Evolutionary conservation across 1,140 invertebrate species (phyloP).

Genomic region (Colletes latitarsis): DNA sequence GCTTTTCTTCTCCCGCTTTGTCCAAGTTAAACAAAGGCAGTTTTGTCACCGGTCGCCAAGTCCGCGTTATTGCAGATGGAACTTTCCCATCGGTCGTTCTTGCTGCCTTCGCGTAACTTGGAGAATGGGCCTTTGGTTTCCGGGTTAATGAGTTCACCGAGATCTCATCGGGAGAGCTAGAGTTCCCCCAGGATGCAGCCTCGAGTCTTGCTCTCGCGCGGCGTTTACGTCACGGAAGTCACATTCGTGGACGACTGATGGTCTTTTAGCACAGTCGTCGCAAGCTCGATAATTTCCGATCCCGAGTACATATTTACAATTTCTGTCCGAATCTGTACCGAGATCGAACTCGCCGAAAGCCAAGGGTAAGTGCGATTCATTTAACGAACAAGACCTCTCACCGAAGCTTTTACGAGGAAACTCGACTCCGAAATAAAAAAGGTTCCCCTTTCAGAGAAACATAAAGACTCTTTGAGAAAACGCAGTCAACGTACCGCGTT

Average conservation of each 20-base stretch:
- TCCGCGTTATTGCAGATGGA: constrained; percentile 52
- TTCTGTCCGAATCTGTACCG: no score
- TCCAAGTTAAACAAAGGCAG: constrained; percentile 60
- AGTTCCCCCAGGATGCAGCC: constrained; percentile 1
- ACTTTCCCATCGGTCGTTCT: constrained; percentile 53
- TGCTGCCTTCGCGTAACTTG: constrained; percentile 20
- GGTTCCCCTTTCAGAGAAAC: no score
- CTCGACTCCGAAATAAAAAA: no score
- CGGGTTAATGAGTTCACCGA: constrained; percentile 49
- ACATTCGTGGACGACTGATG: no score
- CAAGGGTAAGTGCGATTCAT: no score
- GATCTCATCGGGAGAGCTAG: constrained; percentile 5
- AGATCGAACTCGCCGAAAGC: no score
- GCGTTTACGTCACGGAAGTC: no score
- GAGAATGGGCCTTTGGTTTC: constrained; percentile 47
- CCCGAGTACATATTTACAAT: no score
- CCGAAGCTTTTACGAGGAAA: no score
- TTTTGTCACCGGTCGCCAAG: constrained; percentile 50
- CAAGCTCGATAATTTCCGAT: no score
- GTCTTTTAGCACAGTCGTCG: no score
- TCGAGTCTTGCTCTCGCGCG: not conserved
- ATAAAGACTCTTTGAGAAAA: not conserved
- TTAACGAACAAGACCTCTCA: no score
- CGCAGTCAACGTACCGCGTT: not conserved
- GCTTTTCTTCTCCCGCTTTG: constrained; percentile 21